Evolutionary conservation across 2,888 invertebrate genomes (phyloP).

Genomic region (Zele albiditarsus): DNA sequence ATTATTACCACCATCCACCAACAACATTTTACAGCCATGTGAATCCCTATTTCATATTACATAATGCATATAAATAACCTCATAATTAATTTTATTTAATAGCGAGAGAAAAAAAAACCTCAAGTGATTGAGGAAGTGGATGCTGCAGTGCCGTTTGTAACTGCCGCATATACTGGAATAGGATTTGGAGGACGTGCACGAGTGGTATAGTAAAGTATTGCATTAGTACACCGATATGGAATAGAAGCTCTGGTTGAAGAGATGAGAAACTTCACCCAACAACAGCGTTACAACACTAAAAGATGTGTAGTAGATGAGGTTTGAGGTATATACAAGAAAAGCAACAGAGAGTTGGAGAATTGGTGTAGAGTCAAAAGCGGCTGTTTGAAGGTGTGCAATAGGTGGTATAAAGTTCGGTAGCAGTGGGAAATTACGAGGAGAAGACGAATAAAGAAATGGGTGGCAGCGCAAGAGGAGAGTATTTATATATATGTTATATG

Average conservation of each 20-base stretch:
- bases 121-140: no score
- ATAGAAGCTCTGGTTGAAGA: slow-evolving; percentile 38
- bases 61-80: neutral
- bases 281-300: slow-evolving; percentile 10
- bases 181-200: neutral
- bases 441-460: slow-evolving; percentile 1
- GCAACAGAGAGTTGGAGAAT: neutral
- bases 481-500: slow-evolving; percentile 27
- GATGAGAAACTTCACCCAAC: slow-evolving; percentile 30
- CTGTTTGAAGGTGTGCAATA: slow-evolving; percentile 28
- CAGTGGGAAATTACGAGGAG: neutral
- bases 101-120: no score
- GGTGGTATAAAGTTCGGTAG: neutral
- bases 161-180: neutral
- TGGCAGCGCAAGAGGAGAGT: slow-evolving; percentile 1
- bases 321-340: neutral
- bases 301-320: slow-evolving; percentile 35
- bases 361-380: slow-evolving; percentile 35
- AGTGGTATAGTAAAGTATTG: neutral
- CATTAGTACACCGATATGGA: neutral
- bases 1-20: neutral
- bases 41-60: neutral
- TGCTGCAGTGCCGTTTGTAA: no score
- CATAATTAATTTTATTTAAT: neutral
- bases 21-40: neutral